Conservation (phyloP, 2,113 vertebrate genomes). For the Nansenia antarctica region DNA sequence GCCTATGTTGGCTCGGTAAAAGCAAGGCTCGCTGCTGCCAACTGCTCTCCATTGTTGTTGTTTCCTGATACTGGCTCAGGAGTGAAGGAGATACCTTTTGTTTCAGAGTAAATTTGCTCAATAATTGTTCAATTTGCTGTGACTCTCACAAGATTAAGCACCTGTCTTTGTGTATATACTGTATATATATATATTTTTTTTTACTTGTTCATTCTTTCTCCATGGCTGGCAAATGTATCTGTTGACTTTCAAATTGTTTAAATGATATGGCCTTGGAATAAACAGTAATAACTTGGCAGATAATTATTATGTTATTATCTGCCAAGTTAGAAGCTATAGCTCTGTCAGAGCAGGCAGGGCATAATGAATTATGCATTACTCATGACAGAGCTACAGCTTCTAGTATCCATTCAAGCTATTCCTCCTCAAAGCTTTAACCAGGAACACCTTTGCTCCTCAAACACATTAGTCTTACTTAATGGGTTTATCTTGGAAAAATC, state of each 20-base stretch:
- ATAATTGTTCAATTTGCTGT: conserved; percentile 23
- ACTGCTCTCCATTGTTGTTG: conserved; percentile 22
- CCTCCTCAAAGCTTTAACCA: neutral
- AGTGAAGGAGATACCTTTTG: conserved; percentile 15
- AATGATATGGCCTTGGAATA: conserved; percentile 8
- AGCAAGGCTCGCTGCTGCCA: conserved; percentile 18
- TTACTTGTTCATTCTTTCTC: conserved; percentile 5
- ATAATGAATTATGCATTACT: conserved; percentile 12
- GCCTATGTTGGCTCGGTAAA: conserved; percentile 22
- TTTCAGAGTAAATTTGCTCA: conserved; percentile 23
- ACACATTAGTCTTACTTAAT: conserved; percentile 11
- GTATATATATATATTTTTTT: conserved; percentile 28
- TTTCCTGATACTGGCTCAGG: conserved; percentile 4
- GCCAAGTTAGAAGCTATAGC: too few relatives aligned
- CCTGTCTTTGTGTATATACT: neutral
- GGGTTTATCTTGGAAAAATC: conserved; percentile 9
- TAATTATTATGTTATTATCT: too few relatives aligned
- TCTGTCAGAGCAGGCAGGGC: conserved; percentile 15
- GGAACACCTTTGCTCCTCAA: neutral
- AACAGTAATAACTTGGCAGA: neutral
- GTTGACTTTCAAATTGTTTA: conserved; percentile 8
- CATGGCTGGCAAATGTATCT: neutral
- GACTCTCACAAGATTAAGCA: conserved; percentile 23
- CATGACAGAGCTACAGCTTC: conserved; percentile 3
- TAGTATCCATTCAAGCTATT: neutral